These are phyloP conservation scores for Coccyzus lansbergi DNA, from an alignment of 2,797 vertebrate genomes.

Conservation along the genomic window DNA sequence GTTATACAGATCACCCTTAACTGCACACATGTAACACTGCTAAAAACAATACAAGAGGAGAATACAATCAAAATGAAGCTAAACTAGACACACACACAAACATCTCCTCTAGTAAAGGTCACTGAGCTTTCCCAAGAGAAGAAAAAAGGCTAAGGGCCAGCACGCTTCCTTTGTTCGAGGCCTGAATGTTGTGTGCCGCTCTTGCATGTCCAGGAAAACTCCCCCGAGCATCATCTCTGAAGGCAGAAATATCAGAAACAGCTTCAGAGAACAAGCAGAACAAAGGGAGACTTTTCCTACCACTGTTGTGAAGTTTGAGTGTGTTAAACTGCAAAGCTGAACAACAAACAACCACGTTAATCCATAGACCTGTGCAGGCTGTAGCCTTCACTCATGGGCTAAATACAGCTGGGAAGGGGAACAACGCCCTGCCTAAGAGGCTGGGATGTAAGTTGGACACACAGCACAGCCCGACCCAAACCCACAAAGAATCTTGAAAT, in stretches of 20 bases:
- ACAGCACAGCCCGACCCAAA: not conserved
- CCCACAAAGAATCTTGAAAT: not conserved
- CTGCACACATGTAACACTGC: not conserved
- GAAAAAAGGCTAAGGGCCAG: not conserved
- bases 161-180: not conserved
- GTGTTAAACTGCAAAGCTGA: not conserved
- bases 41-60: not conserved
- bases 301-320: not conserved
- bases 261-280: not conserved
- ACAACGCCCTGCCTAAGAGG: not conserved
- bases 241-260: not conserved
- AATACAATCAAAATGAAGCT: not conserved
- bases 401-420: not conserved
- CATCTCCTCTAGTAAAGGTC: not conserved
- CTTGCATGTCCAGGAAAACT: not conserved
- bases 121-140: not conserved
- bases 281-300: not conserved
- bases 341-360: not conserved
- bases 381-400: not conserved
- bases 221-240: not conserved
- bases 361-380: accelerated
- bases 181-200: not conserved
- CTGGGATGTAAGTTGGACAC: not conserved
- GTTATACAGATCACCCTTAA: not conserved
- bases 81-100: not conserved